Conservation (phyloP, 2,113 vertebrate genomes). For the Rhea pennata region DNA sequence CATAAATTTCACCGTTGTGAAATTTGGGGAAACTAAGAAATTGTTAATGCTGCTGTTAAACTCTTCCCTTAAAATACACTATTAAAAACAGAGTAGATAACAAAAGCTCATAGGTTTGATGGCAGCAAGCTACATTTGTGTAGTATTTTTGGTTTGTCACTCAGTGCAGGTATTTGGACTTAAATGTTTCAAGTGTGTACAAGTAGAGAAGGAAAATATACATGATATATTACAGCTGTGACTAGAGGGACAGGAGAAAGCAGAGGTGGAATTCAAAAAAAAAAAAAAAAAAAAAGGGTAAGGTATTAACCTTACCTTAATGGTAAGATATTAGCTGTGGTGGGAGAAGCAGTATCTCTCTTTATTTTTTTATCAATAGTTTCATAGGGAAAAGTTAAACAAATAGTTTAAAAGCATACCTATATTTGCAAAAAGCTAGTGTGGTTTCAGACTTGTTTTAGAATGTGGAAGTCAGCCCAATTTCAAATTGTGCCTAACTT, state of each 20-base stretch:
- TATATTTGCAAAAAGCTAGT: background rate
- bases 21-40: background rate
- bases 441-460: background rate
- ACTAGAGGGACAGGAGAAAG: background rate
- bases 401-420: background rate
- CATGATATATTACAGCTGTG: no score
- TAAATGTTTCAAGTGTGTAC: background rate
- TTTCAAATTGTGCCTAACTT: background rate
- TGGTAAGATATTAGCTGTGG: background rate
- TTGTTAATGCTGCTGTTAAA: background rate
- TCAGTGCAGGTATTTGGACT: background rate
- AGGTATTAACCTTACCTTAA: background rate
- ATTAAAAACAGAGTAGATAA: background rate
- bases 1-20: no score
- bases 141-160: background rate
- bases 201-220: background rate
- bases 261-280: no score
- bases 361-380: background rate
- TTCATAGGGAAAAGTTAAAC: background rate
- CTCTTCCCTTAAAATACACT: background rate
- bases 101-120: background rate
- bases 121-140: background rate
- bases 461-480: background rate
- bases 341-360: background rate
- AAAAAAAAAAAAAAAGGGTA: background rate